phyloP scores from a whole-genome alignment of 2,113 vertebrate genomes.

The Lutjanus erythropterus region DNA sequence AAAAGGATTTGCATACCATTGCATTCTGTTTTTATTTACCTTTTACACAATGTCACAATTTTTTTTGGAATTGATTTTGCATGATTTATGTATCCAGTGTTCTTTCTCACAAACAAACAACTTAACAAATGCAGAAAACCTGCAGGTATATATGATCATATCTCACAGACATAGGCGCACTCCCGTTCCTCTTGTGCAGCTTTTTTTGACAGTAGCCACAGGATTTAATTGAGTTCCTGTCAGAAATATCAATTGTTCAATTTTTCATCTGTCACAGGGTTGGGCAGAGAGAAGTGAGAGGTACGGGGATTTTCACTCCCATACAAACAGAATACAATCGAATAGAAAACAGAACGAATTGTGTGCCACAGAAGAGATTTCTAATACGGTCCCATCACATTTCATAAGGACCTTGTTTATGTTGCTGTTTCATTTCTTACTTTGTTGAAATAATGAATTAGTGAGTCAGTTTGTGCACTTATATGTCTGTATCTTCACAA shows the following conservation, averaged over 20 bases:
- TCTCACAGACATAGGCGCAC: neutral
- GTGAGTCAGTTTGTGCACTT: neutral
- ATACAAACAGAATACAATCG: neutral
- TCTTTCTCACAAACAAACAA: neutral
- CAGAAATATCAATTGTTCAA: constrained; percentile 73
- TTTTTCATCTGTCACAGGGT: constrained; percentile 69
- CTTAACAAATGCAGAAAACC: neutral
- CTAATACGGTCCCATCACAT: neutral
- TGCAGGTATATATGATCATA: neutral
- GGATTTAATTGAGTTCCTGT: constrained; percentile 75
- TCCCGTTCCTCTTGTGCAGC: neutral
- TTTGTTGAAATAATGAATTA: neutral
- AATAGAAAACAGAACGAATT: constrained; percentile 1
- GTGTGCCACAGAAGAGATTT: neutral
- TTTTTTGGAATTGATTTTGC: no score
- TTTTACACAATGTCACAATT: no score
- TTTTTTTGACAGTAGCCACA: constrained; percentile 36
- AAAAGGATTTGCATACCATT: no score
- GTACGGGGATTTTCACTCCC: constrained; percentile 15
- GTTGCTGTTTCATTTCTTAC: neutral
- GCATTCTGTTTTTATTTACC: no score
- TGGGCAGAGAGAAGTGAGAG: constrained; percentile 15
- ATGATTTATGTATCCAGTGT: neutral
- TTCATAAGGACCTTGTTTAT: neutral
- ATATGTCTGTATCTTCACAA: neutral